Percentiles rank a stretch among this genome's conserved stretches.
Conservation (phyloP, 2,113 vertebrate genomes). For the Ranitomeya variabilis region DNA sequence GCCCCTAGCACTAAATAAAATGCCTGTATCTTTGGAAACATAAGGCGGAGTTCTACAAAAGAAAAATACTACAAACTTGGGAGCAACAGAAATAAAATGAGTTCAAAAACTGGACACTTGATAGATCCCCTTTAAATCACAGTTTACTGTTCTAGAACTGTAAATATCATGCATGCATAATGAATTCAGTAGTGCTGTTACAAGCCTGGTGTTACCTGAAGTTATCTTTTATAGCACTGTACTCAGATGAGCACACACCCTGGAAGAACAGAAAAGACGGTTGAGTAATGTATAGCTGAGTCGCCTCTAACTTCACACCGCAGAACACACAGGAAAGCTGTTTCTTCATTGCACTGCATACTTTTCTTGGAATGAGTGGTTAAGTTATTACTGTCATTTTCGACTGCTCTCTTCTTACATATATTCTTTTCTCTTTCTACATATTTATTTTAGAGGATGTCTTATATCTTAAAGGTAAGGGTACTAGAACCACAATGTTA, state of each 20-base stretch:
- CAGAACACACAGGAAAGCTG: constrained; percentile 17
- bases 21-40: too few species aligned
- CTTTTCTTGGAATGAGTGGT: constrained; percentile 13
- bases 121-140: background rate
- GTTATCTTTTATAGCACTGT: background rate
- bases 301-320: background rate
- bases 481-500: constrained; percentile 73
- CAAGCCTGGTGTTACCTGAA: background rate
- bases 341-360: background rate
- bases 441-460: constrained; percentile 97
- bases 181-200: background rate
- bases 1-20: too few species aligned
- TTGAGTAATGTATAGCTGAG: background rate
- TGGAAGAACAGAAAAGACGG: background rate
- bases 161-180: background rate
- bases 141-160: background rate
- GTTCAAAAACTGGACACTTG: too few species aligned
- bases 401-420: constrained; percentile 79
- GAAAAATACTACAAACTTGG: too few species aligned
- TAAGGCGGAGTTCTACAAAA: too few species aligned
- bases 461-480: constrained; percentile 99
- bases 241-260: background rate
- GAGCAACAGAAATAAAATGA: too few species aligned
- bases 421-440: constrained; percentile 87
- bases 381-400: constrained; percentile 59